phyloP scores from a whole-genome alignment of 2,113 vertebrate genomes.

The Thamnophis sirtalis region DNA sequence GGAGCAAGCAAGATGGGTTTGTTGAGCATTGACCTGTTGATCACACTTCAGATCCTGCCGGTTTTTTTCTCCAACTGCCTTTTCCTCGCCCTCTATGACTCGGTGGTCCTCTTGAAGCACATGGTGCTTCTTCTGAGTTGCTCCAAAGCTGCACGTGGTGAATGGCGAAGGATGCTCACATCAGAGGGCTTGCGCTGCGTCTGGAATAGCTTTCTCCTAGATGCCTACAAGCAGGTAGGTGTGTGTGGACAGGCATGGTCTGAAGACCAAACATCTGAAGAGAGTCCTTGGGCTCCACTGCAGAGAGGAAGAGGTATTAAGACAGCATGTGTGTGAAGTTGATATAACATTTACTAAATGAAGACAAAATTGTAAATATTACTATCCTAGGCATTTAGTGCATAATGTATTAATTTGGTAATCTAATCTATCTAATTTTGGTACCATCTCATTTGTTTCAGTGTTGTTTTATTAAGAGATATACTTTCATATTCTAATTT shows the following conservation, averaged over 20 bases:
- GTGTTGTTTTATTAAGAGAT: constrained; percentile 42
- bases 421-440: constrained; percentile 44
- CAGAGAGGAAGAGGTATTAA: neutral
- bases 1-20: constrained; percentile 78
- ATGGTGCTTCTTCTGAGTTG: constrained; percentile 85
- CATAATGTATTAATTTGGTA: constrained; percentile 29
- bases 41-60: constrained; percentile 93
- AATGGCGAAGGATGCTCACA: constrained; percentile 93
- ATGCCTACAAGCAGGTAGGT: constrained; percentile 93
- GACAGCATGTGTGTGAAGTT: neutral
- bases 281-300: neutral
- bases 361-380: constrained; percentile 8
- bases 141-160: constrained; percentile 75
- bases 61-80: constrained; percentile 98
- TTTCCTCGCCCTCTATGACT: constrained; percentile 94
- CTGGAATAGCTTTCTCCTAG: constrained; percentile 95
- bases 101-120: constrained; percentile 90
- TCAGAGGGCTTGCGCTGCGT: constrained; percentile 90
- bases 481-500: neutral
- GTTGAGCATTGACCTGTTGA: constrained; percentile 88
- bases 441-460: constrained; percentile 32
- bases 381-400: constrained; percentile 32
- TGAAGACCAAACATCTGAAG: accelerated
- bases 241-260: accelerated
- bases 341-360: neutral